These are phyloP conservation scores for Conger conger DNA, from an alignment of 2,113 vertebrate species.

Conservation along the genomic window DNA sequence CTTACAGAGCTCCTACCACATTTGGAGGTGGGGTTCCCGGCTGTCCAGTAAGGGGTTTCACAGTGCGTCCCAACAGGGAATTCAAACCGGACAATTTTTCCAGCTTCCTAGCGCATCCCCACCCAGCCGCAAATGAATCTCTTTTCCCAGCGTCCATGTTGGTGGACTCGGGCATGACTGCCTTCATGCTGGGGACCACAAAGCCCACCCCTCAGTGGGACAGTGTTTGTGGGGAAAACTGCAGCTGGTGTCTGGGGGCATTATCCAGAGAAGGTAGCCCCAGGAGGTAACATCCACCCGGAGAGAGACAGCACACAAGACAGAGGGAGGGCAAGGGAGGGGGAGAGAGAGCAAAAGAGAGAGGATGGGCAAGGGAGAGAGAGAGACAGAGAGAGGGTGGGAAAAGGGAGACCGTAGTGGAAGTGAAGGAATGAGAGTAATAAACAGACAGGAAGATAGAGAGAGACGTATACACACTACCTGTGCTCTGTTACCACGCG, in stretches of 20 bases:
- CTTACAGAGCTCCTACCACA: neutral
- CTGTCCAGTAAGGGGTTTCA: neutral
- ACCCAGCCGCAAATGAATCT: too few relatives aligned
- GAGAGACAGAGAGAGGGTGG: neutral
- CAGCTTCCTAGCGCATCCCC: neutral
- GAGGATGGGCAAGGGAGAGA: neutral
- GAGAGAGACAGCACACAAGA: too few relatives aligned
- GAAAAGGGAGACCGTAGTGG: neutral
- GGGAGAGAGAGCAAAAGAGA: neutral
- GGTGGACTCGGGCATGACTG: neutral
- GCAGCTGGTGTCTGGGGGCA: neutral
- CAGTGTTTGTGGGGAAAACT: neutral
- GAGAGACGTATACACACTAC: slow-evolving; percentile 21
- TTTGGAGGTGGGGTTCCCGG: neutral
- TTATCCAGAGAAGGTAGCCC: neutral
- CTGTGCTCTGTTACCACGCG: slow-evolving; percentile 41
- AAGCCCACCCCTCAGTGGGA: neutral
- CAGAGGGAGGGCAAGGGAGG: neutral
- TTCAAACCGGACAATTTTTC: neutral
- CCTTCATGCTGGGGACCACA: too few relatives aligned
- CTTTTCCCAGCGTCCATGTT: neutral
- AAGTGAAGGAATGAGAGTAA: neutral
- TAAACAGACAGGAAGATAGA: slow-evolving; percentile 25
- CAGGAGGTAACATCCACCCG: neutral
- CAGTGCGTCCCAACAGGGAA: neutral